Evolutionary conservation across 2,113 vertebrate species (phyloP).

Genomic region (Passer domesticus): DNA sequence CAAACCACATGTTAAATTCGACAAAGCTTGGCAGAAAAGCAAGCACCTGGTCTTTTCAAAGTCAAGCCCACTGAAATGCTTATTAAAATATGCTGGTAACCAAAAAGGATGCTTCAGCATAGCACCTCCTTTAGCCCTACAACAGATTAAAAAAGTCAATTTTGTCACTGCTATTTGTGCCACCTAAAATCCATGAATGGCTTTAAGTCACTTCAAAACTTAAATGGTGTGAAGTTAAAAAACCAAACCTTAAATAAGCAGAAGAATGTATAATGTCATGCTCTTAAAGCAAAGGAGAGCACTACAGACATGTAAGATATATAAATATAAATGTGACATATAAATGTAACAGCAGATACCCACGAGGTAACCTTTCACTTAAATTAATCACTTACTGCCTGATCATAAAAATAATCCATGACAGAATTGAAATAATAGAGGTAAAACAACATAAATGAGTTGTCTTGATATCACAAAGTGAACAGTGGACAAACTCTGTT

Average conservation of each 20-base stretch:
- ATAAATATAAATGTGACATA: background rate
- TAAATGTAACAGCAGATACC: background rate
- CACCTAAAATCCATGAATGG: background rate
- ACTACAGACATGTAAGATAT: background rate
- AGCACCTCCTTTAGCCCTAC: background rate
- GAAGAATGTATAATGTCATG: fast-evolving
- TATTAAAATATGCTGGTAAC: background rate
- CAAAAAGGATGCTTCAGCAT: background rate
- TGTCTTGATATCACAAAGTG: background rate
- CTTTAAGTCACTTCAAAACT: conserved; percentile 14
- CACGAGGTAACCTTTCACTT: fast-evolving
- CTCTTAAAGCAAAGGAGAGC: background rate
- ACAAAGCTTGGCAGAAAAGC: conserved; percentile 3
- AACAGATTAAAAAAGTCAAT: background rate
- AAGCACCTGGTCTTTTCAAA: conserved; percentile 18
- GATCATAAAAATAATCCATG: background rate
- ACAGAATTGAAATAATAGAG: background rate
- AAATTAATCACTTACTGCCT: background rate
- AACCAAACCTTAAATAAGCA: background rate
- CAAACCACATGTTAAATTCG: background rate
- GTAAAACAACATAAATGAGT: background rate
- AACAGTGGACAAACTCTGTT: background rate
- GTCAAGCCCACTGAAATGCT: background rate
- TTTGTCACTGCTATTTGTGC: background rate
- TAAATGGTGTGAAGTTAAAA: background rate